Percentiles rank a stretch among this genome's conserved stretches.
These are phyloP conservation scores for Anastrepha obliqua DNA, from an alignment of 1,140 invertebrate genomes.

Conservation along the genomic window DNA sequence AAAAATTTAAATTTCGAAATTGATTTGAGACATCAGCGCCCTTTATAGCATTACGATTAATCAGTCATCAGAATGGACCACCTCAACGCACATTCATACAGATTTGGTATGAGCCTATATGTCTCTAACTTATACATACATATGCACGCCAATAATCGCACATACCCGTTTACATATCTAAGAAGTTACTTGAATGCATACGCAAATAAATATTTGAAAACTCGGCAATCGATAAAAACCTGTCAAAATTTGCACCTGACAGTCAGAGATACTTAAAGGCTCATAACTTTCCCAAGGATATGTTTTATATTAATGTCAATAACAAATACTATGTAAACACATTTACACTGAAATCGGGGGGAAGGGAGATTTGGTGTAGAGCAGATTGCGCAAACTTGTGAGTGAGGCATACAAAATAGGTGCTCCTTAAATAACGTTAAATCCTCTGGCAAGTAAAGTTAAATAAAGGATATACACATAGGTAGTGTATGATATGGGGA, in stretches of 20 bases:
- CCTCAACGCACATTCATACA: not conserved
- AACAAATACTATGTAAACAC: not conserved
- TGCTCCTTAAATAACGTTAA: not conserved
- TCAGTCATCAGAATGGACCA: not conserved
- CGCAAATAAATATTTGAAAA: not conserved
- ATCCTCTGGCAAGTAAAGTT: not conserved
- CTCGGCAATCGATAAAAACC: constrained; percentile 26
- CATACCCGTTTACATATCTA: not conserved
- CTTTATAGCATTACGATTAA: no score
- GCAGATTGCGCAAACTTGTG: not conserved
- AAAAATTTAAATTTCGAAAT: no score
- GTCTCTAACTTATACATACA: not conserved
- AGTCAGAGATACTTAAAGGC: constrained; percentile 31
- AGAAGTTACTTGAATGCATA: not conserved
- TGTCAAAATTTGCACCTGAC: constrained; percentile 45
- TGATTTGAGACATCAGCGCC: no score
- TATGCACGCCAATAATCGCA: not conserved
- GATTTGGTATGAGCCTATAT: not conserved
- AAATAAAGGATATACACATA: not conserved
- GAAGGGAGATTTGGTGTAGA: not conserved
- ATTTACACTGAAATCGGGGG: not conserved
- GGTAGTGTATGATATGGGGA: no score
- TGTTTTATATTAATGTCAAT: not conserved
- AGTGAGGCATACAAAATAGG: not conserved
- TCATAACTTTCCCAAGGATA: constrained; percentile 6